Evolutionary conservation across 2,888 invertebrate genomes (phyloP).

Genomic region (Latrodectus elegans): DNA sequence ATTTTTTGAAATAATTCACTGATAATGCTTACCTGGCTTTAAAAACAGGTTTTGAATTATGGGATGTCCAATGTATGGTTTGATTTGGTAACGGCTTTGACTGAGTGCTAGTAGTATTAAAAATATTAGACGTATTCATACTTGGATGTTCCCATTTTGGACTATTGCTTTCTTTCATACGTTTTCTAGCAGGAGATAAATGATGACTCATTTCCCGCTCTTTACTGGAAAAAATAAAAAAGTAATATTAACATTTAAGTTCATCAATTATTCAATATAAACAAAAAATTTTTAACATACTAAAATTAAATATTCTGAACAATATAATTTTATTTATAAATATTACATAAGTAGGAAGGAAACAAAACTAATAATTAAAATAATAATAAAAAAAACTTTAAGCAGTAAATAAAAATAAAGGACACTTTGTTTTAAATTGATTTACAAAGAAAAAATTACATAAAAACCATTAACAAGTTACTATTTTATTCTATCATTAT

Average conservation of each 20-base stretch:
- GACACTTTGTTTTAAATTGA: too few relatives aligned
- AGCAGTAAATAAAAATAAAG: too few relatives aligned
- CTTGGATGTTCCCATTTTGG: conserved; percentile 75
- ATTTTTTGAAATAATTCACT: neutral
- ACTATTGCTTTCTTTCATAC: conserved; percentile 97
- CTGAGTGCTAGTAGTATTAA: conserved; percentile 8
- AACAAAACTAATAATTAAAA: too few relatives aligned
- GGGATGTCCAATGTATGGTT: conserved; percentile 60
- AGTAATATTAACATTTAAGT: neutral
- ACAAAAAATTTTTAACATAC: neutral
- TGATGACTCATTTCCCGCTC: conserved; percentile 76
- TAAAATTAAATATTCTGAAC: too few relatives aligned
- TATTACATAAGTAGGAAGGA: too few relatives aligned
- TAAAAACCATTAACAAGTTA: too few relatives aligned
- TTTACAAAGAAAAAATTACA: too few relatives aligned
- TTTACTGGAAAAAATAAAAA: conserved; percentile 8
- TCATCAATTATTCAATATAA: neutral
- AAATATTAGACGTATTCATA: conserved; percentile 19
- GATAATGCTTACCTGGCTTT: conserved; percentile 35
- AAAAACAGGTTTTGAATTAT: conserved; percentile 49
- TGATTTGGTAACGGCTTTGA: conserved; percentile 45
- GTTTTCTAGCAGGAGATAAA: conserved; percentile 95
- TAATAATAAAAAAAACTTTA: too few relatives aligned
- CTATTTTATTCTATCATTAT: too few relatives aligned
- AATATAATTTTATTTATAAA: too few relatives aligned